A percentile compares a stretch with the other conserved stretches of the same genome.
Conservation (phyloP, 2,113 vertebrate genomes). For the Alouatta palliata region DNA sequence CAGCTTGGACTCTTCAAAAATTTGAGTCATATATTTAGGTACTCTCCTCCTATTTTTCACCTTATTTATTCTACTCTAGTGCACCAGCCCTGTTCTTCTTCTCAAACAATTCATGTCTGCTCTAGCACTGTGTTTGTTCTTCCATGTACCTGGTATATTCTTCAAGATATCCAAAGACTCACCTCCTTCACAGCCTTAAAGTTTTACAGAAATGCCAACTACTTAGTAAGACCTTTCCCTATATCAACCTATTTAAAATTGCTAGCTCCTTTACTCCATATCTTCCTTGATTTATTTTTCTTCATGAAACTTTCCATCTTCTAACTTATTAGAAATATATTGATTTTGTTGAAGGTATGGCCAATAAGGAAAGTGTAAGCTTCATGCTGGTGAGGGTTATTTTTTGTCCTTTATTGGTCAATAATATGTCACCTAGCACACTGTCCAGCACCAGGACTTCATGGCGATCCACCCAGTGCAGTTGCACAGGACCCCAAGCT, state of each 20-base stretch:
- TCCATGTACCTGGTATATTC: not conserved
- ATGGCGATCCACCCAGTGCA: fast-evolving
- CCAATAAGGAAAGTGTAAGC: not conserved
- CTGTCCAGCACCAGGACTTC: not conserved
- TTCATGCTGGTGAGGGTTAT: not conserved
- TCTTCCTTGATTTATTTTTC: not conserved
- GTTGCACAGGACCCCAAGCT: not conserved
- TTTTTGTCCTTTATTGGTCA: not conserved
- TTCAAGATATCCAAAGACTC: not conserved
- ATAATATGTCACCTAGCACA: not conserved
- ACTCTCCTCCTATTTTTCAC: not conserved
- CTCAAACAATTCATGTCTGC: not conserved
- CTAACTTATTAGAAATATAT: not conserved
- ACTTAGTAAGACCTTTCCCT: not conserved
- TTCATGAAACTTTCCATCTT: not conserved
- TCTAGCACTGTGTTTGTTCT: not conserved
- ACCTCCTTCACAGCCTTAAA: not conserved
- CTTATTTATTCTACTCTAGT: not conserved
- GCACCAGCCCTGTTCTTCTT: not conserved
- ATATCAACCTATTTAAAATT: not conserved
- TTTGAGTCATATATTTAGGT: not conserved
- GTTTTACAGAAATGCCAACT: not conserved
- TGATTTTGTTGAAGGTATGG: not conserved
- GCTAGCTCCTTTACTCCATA: not conserved
- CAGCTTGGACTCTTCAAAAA: not conserved